Evolutionary conservation across 2,797 vertebrate genomes (phyloP), one percentile per base, ranked within the genome.

Genomic region (Australoheros facetus): DNA sequence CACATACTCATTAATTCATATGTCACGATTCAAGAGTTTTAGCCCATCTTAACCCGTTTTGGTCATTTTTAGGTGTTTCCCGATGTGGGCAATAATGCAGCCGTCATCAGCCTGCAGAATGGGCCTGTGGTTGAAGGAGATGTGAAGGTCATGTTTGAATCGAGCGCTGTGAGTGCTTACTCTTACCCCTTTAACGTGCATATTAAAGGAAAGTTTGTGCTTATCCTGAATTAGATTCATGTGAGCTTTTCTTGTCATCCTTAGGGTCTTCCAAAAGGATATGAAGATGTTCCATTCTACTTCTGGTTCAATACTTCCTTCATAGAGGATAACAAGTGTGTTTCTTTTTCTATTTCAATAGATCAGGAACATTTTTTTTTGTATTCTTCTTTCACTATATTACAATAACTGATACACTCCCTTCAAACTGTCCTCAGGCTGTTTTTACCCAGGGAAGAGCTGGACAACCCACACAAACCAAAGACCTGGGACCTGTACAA

Each of bases 271-370:
- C 97, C 97, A 1, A 98, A 96, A 86, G 96, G 97, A 79, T 99
- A 99, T 37, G 97, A 99, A 80, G 94, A 96, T 82, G 99, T 98
- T 73, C 94, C 97, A 0, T 99, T 99, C 91, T 99, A 97, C 92
- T 99, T 99, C 88, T 99, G 98, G 97, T 99, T 99, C 91, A 97
- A 99, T 77, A 98, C 97, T 30, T 96, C 97, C 48, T 99, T 99
- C 83, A 87, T 98, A 91, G 91, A 94, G 59, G 94, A 97, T 28
- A 95, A 97, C 89, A 98, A 95, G 98, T 99, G 95, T 28, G 95
- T 76, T 75, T 77, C 2, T 55, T 21, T 70, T 56, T 32, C 7
- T 51, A 1, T 71, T 81, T 26, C 3, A 26, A 5, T 3, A 17
- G 39, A 2, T 69, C 8, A 14, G 16, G 32, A 13, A 54, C 11